Evolutionary conservation across 92 coral and sea anemone species (phyloP), one percentile per base, ranked within the genome.

Genomic region (Parazoanthus darwini): DNA sequence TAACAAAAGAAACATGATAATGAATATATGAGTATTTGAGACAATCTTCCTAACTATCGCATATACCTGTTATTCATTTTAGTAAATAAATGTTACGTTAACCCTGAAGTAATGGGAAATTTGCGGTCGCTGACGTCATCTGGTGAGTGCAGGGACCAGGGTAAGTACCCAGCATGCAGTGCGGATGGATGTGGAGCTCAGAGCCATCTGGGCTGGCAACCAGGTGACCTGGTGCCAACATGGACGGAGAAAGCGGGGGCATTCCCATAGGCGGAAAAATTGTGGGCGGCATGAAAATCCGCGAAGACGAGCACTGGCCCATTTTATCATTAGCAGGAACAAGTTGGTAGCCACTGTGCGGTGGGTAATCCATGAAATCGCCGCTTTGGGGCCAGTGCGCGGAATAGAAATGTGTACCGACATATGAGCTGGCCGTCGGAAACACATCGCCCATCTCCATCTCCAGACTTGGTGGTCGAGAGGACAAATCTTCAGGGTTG

Each of bases 221-320:
- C 76, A 94, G 79, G 43, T 94, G 95, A 54, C 91, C 88, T 13
- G 93, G 95, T 36, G 94, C 86, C 67, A 91, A 54, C 77, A 93
- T 88, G 33, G 91, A 90, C 22, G 98, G 94, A 16, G 95, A 81
- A 74, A 95, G 89, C 11, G 98, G 97, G 1, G 94, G 59, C 90
- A 95, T 59, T 18, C 92, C 92, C 74, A 94, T 83, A 38, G 93
- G 98, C 43, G 91, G 93, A 78, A 95, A 97, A 58, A 95, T 87
- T 85, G 94, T 88, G 25, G 96, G 86, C 15, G 99, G 99, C 91
- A 97, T 95, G 91, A 95, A 97, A 71, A 97, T 94, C 43, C 98
- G 93, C 9, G 99, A 97, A 3, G 98, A 84, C 16, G 94, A 87
- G 76, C 94, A 91, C 88, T 82, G 82, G 23, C 90, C 88, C 43